These are phyloP conservation scores for Drosophila anomelani DNA, from an alignment of 2,888 invertebrate genomes.

Conservation along the genomic window DNA sequence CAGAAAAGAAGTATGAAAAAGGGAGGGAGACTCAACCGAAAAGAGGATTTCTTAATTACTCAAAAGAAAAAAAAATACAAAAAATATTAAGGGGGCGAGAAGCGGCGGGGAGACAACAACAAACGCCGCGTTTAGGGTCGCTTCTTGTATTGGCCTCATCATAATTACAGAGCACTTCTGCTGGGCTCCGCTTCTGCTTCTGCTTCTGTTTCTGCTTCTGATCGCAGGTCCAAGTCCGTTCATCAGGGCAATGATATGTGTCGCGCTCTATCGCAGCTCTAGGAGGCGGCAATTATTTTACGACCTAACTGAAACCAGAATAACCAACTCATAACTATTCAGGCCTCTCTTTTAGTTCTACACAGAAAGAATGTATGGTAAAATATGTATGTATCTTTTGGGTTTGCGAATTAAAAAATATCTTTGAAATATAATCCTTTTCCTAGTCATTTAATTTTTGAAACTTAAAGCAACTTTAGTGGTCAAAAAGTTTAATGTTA, in stretches of 20 bases:
- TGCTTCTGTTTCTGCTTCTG: constrained; percentile 25
- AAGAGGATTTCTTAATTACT: constrained; percentile 80
- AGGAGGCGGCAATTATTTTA: constrained; percentile 73
- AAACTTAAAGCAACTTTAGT: not conserved
- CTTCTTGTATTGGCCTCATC: constrained; percentile 77
- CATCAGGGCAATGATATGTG: constrained; percentile 69
- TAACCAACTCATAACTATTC: constrained; percentile 39
- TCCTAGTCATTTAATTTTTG: too few species aligned
- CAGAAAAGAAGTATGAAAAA: constrained; percentile 37
- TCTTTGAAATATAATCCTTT: not conserved
- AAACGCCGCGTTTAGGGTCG: constrained; percentile 69
- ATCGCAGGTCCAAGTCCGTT: constrained; percentile 54
- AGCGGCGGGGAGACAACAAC: constrained; percentile 37
- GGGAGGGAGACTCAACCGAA: constrained; percentile 39
- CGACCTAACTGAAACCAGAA: constrained; percentile 63
- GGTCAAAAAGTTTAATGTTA: too few species aligned
- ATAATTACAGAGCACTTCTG: constrained; percentile 73
- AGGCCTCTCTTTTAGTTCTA: constrained; percentile 33
- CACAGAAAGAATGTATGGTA: not conserved
- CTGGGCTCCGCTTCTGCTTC: constrained; percentile 21
- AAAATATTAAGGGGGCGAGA: constrained; percentile 43
- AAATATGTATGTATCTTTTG: too few species aligned
- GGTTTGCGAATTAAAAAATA: not conserved
- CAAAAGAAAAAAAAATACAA: not conserved
- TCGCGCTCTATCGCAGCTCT: constrained; percentile 68